Evolutionary conservation across 2,113 vertebrate genomes (phyloP).

Genomic region (Todiramphus chloris): DNA sequence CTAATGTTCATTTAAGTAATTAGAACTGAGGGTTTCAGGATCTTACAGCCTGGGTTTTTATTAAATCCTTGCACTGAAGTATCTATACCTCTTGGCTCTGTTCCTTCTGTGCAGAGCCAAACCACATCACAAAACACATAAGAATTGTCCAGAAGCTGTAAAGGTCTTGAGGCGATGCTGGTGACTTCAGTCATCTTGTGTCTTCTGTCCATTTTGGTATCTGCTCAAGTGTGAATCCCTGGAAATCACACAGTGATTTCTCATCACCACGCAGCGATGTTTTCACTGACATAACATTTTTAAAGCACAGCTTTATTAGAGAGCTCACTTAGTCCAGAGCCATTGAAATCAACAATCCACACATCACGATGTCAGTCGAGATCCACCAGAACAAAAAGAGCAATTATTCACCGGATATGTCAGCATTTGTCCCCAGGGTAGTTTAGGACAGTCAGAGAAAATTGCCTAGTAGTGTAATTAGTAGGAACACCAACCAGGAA

Average conservation of each 20-base stretch:
- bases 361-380: neutral
- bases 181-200: neutral
- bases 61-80: neutral
- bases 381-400: neutral
- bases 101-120: neutral
- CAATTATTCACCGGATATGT: neutral
- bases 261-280: neutral
- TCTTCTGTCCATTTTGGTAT: neutral
- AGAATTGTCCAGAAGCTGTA: too few relatives aligned
- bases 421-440: neutral
- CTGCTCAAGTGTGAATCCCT: neutral
- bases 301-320: neutral
- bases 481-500: neutral
- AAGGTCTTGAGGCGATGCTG: neutral
- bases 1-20: neutral
- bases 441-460: neutral
- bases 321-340: neutral
- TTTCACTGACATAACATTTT: neutral
- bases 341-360: neutral
- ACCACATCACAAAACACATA: rapidly evolving
- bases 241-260: neutral
- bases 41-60: neutral
- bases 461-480: neutral
- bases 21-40: neutral
- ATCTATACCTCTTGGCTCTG: neutral